phyloP scores from a whole-genome alignment of 1,140 invertebrate species.

The Atta cephalotes region DNA sequence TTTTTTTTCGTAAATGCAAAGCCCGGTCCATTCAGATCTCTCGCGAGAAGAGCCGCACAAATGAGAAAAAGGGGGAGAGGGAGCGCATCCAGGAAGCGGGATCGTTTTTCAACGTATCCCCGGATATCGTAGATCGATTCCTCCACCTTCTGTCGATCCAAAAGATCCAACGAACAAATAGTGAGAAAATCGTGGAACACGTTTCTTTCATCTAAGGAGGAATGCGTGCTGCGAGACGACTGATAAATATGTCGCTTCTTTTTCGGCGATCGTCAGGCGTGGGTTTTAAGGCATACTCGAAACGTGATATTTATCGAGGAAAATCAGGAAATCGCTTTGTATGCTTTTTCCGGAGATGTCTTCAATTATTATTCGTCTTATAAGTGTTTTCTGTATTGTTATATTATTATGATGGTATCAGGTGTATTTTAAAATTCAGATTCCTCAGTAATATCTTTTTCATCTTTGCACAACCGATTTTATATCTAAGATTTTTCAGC shows the following conservation, averaged over 20 bases:
- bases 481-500: background rate
- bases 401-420: background rate
- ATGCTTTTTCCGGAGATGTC: conserved; percentile 28
- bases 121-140: conserved; percentile 75
- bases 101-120: conserved; percentile 74
- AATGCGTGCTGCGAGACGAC: conserved; percentile 45
- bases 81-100: conserved; percentile 68
- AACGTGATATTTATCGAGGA: conserved; percentile 48
- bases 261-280: conserved; percentile 24
- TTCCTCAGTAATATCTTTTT: background rate
- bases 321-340: conserved; percentile 56
- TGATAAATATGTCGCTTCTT: conserved; percentile 63
- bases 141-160: conserved; percentile 66
- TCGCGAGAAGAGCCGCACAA: conserved; percentile 15
- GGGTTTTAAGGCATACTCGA: conserved; percentile 19
- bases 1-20: conserved; percentile 77
- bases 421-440: conserved; percentile 18
- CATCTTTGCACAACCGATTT: background rate
- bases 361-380: background rate
- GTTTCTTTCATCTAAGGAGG: conserved; percentile 32
- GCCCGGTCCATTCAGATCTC: conserved; percentile 72
- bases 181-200: conserved; percentile 55
- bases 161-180: conserved; percentile 67
- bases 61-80: conserved; percentile 5
- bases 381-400: background rate